Evolutionary conservation across 2,113 vertebrate genomes (phyloP).

Genomic region (Macquaria ambigua): DNA sequence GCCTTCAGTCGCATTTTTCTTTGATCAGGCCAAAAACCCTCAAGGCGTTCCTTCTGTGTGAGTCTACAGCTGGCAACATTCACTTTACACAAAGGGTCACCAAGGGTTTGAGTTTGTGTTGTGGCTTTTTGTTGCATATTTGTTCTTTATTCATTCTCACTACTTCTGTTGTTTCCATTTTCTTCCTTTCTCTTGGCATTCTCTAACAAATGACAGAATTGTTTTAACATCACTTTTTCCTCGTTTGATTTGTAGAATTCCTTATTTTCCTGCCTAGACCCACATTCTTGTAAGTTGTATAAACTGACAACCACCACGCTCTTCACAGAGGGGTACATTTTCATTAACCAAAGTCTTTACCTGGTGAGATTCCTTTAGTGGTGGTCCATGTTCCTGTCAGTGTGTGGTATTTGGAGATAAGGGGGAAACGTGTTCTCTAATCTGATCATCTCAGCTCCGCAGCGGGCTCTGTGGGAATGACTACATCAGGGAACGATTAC

Average conservation of each 20-base stretch:
- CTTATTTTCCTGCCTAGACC: not conserved
- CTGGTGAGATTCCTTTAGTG: constrained; percentile 48
- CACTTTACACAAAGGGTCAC: constrained; percentile 57
- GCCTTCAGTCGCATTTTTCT: constrained; percentile 40
- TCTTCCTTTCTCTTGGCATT: constrained; percentile 8
- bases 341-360: constrained; percentile 36
- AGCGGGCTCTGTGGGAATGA: constrained; percentile 59
- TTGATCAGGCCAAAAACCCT: constrained; percentile 40
- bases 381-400: constrained; percentile 74
- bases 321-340: constrained; percentile 31
- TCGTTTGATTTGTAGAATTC: not conserved
- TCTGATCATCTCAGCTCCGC: constrained; percentile 68
- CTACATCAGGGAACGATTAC: constrained; percentile 71
- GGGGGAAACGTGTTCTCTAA: constrained; percentile 52
- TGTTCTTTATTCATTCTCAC: constrained; percentile 5
- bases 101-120: constrained; percentile 40
- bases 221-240: not conserved
- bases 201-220: not conserved
- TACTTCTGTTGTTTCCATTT: constrained; percentile 17
- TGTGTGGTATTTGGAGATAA: constrained; percentile 77
- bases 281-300: not conserved
- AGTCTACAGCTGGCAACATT: constrained; percentile 51
- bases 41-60: constrained; percentile 60
- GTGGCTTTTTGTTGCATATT: constrained; percentile 28
- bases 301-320: constrained; percentile 49